Conservation (phyloP, 2,797 vertebrate species). For the Pagetopsis macropterus region DNA sequence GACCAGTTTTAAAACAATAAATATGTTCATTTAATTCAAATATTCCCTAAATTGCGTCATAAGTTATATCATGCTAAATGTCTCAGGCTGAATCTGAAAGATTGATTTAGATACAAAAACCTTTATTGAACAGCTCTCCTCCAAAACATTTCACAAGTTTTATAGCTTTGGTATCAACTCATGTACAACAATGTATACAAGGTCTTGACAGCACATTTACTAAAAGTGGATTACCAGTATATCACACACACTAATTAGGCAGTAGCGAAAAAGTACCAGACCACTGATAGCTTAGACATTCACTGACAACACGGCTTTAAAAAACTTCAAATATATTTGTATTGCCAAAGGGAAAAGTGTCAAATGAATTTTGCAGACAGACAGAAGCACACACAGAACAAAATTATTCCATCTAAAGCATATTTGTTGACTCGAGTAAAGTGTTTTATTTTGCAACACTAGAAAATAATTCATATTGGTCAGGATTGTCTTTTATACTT, state of each 20-base stretch:
- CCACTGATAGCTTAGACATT: conserved; percentile 30
- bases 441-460: conserved; percentile 3
- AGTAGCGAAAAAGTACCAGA: conserved; percentile 26
- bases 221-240: conserved; percentile 37
- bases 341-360: conserved; percentile 24
- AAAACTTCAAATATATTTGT: conserved; percentile 27
- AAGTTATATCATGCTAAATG: no score
- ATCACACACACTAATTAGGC: conserved; percentile 6
- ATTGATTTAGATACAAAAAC: conserved; percentile 13
- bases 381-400: conserved; percentile 41
- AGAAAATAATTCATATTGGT: not conserved
- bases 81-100: not conserved
- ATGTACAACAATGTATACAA: conserved; percentile 44
- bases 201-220: conserved; percentile 23
- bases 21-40: no score
- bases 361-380: conserved; percentile 40
- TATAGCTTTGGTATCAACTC: conserved; percentile 65
- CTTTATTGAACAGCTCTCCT: conserved; percentile 62
- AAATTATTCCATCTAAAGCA: conserved; percentile 6
- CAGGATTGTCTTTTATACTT: not conserved
- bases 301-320: conserved; percentile 33
- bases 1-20: no score
- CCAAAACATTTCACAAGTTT: conserved; percentile 49
- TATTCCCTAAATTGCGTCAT: no score
- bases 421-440: not conserved